Evolutionary conservation across 2,113 vertebrate genomes (phyloP).

Genomic region (Trinectes maculatus): DNA sequence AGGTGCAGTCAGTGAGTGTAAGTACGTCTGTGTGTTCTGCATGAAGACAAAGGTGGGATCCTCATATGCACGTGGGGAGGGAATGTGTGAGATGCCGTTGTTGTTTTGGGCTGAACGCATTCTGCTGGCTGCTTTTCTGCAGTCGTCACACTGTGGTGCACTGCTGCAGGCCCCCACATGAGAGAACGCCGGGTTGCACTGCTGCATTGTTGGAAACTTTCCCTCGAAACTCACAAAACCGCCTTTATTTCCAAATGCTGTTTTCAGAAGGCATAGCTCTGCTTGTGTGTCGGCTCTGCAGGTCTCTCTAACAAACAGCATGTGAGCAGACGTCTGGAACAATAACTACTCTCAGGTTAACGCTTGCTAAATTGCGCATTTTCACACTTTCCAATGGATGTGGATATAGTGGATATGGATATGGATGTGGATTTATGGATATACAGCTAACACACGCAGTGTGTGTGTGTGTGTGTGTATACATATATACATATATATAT

Average conservation of each 20-base stretch:
- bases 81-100: slow-evolving; percentile 16
- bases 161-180: slow-evolving; percentile 12
- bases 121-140: slow-evolving; percentile 18
- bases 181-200: background rate
- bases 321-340: slow-evolving; percentile 10
- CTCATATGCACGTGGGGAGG: slow-evolving; percentile 6
- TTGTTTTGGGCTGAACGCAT: slow-evolving; percentile 8
- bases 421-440: no score
- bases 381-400: background rate
- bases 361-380: background rate
- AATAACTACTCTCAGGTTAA: background rate
- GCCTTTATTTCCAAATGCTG: background rate
- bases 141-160: background rate
- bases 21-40: slow-evolving; percentile 72
- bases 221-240: slow-evolving; percentile 5
- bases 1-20: slow-evolving; percentile 76
- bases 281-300: slow-evolving; percentile 31
- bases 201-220: slow-evolving; percentile 19
- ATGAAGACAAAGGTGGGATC: slow-evolving; percentile 25
- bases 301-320: background rate
- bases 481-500: no score
- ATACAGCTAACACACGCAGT: no score
- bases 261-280: slow-evolving; percentile 11
- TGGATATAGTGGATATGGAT: no score
- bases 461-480: no score